Conservation (phyloP, 53 echinoderm and acorn worm species). For the Pentamera pediparva region DNA sequence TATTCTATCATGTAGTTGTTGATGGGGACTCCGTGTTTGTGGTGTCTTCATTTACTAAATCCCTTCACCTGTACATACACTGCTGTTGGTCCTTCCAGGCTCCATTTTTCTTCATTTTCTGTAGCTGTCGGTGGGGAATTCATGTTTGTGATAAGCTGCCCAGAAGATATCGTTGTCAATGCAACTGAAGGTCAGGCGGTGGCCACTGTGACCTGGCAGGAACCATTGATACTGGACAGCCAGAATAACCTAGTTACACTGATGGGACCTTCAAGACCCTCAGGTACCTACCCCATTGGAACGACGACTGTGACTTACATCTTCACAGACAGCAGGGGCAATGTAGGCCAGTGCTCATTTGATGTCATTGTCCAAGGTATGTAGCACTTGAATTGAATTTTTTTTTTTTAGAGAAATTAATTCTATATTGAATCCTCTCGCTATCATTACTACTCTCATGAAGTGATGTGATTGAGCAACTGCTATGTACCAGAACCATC, state of each 20-base stretch:
- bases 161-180: neutral
- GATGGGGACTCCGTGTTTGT: too few relatives aligned
- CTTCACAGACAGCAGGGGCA: constrained; percentile 1
- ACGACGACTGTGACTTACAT: constrained; percentile 2
- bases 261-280: neutral
- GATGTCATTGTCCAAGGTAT: constrained; percentile 24
- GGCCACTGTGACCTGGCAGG: neutral
- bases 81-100: too few relatives aligned
- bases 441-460: too few relatives aligned
- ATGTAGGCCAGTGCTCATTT: constrained; percentile 7
- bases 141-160: neutral
- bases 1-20: too few relatives aligned
- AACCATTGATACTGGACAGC: neutral
- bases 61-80: too few relatives aligned
- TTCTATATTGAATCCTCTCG: too few relatives aligned
- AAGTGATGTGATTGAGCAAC: too few relatives aligned
- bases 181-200: neutral
- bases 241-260: neutral
- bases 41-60: too few relatives aligned
- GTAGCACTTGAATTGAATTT: neutral
- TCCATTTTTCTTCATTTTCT: neutral
- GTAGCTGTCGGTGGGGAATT: neutral
- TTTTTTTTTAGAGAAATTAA: neutral
- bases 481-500: too few relatives aligned
- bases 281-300: neutral